phyloP scores from a whole-genome alignment of 2,113 vertebrate species.

The Craseonycteris thonglongyai region DNA sequence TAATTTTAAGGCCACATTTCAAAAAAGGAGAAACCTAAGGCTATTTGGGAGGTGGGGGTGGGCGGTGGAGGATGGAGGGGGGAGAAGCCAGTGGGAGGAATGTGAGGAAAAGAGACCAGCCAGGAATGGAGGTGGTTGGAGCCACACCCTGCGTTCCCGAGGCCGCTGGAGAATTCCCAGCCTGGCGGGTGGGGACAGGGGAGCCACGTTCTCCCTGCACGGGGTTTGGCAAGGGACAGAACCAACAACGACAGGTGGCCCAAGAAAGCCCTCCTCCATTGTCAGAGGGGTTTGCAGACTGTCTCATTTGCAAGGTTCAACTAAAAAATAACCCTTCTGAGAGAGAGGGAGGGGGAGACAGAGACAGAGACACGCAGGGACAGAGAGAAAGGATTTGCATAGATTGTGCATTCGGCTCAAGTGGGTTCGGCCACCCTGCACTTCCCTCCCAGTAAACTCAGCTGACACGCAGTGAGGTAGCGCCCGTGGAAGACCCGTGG shows the following conservation, averaged over 20 bases:
- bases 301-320: constrained; percentile 79
- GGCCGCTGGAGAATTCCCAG: constrained; percentile 63
- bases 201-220: constrained; percentile 1
- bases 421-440: constrained; percentile 69
- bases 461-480: constrained; percentile 84
- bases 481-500: constrained; percentile 81
- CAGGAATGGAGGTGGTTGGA: neutral
- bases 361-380: too few relatives aligned
- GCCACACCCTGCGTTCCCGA: neutral
- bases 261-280: constrained; percentile 77
- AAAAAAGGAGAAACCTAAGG: constrained; percentile 80
- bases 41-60: constrained; percentile 67
- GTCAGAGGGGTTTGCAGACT: constrained; percentile 81
- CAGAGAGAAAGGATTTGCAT: constrained; percentile 80
- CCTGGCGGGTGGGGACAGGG: constrained; percentile 50
- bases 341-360: constrained; percentile 43
- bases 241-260: constrained; percentile 75
- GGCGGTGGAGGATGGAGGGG: neutral
- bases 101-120: neutral
- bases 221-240: constrained; percentile 72
- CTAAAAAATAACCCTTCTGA: constrained; percentile 67
- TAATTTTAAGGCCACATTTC: constrained; percentile 83
- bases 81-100: neutral
- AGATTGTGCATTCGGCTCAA: constrained; percentile 85
- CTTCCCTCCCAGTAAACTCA: constrained; percentile 75